Base-by-base conservation (phyloP, 2,113 vertebrate genomes). In the Arizona elegans region DNA sequence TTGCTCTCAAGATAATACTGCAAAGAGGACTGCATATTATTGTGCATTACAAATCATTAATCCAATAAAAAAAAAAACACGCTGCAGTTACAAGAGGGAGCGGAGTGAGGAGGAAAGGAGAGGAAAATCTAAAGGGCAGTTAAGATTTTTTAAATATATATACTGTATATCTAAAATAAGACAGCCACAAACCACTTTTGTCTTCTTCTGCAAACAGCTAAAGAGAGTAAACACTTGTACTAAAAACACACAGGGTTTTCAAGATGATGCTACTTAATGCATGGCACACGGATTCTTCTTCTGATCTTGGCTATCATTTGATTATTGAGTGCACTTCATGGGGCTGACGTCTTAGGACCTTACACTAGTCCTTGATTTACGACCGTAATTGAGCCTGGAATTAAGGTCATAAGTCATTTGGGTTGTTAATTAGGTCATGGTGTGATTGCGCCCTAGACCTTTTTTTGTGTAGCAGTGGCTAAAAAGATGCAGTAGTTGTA, bases 1-100 rank as follows among this genome's bases (percentile, higher is more conserved):
- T 94, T 94, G 1, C 15, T 93, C 85, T 86, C 9, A 2, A 0
- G 3, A 87, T 89, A 95, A 93, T n/a, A 8, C 5, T 19, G 10
- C 1, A 93, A 95, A 93, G 92, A 21, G 17, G n/a, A 5, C 29
- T 88, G 56, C 38, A 15, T 2, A 0, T 91, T 96, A 89, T 21
- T 94, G 19, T 86, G 43, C 19, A 33, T 56, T 88, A 24, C 17
- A 93, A 95, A 89, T 93, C 23, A 56, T 7, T 94, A 92, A 91
- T 94, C 81, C 47, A 88, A 90, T 94, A 94, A 93, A 29, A 88
- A 87, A 89, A 56, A 87, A 88, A 87, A 5, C 0, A 5, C 0
- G 86, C 93, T 94, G 21, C 52, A 91, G 38, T 53, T 93, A 33
- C 15, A 94, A 93, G 89, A 85, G 91, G 3, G n/a, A 75, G 13